Conservation (phyloP, 2,888 invertebrate genomes). For the Perizoma flavofasciatum region DNA sequence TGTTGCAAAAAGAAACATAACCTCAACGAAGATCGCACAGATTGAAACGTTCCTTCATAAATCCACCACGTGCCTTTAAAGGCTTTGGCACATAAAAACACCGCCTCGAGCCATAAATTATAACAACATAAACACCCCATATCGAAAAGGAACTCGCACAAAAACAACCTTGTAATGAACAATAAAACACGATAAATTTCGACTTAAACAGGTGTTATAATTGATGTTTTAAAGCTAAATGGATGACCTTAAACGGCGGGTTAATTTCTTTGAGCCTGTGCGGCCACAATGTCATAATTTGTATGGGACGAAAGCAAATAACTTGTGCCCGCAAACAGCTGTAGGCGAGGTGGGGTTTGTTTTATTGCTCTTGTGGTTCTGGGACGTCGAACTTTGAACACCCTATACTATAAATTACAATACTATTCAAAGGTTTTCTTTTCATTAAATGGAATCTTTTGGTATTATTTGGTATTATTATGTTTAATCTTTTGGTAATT, state of each 20-base stretch:
- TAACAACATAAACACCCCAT: slow-evolving; percentile 73
- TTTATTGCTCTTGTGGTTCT: slow-evolving; percentile 30
- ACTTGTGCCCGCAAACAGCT: slow-evolving; percentile 47
- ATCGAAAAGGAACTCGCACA: slow-evolving; percentile 46
- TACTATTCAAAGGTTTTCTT: not conserved
- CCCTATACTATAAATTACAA: slow-evolving; percentile 7
- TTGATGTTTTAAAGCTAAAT: slow-evolving; percentile 76
- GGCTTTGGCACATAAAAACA: slow-evolving; percentile 65
- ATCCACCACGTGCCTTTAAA: slow-evolving; percentile 73
- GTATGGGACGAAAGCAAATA: slow-evolving; percentile 64
- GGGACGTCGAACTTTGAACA: slow-evolving; percentile 9
- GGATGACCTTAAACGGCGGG: slow-evolving; percentile 66
- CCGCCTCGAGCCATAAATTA: slow-evolving; percentile 74
- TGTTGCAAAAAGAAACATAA: slow-evolving; percentile 51
- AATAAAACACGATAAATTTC: slow-evolving; percentile 79
- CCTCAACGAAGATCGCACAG: slow-evolving; percentile 67
- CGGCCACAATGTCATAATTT: slow-evolving; percentile 72
- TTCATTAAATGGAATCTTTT: not conserved
- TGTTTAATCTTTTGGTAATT: no score
- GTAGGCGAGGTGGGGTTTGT: slow-evolving; percentile 29
- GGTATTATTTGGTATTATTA: no score
- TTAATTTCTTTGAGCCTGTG: slow-evolving; percentile 71
- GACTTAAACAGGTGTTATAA: slow-evolving; percentile 82
- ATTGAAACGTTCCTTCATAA: slow-evolving; percentile 77
- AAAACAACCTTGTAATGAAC: slow-evolving; percentile 60